These are phyloP conservation scores for Chrysodeixis includens DNA, from an alignment of 2,888 invertebrate species.

Conservation along the genomic window DNA sequence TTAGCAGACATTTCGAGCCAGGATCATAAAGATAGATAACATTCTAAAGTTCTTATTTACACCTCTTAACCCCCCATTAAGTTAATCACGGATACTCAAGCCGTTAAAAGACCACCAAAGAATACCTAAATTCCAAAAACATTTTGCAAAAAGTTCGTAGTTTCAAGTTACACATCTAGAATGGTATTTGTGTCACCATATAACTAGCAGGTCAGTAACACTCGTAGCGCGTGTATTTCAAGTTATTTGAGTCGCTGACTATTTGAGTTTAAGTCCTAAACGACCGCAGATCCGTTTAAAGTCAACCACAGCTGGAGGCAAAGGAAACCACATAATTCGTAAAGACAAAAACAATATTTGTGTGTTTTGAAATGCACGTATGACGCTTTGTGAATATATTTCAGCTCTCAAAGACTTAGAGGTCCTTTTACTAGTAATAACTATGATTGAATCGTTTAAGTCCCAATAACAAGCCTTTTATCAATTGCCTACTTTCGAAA, in stretches of 20 bases:
- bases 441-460: too few relatives aligned
- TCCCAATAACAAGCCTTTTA: too few relatives aligned
- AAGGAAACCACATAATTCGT: slow-evolving; percentile 29
- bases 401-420: not conserved
- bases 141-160: not conserved
- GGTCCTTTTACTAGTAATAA: too few relatives aligned
- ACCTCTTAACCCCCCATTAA: not conserved
- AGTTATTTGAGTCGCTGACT: slow-evolving; percentile 71
- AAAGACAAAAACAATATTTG: slow-evolving; percentile 50
- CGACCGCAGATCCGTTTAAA: slow-evolving; percentile 59
- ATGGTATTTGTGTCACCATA: slow-evolving; percentile 7
- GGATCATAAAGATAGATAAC: not conserved
- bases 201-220: slow-evolving; percentile 41
- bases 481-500: too few relatives aligned
- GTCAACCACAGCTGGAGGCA: slow-evolving; percentile 56
- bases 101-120: not conserved
- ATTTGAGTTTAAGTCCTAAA: slow-evolving; percentile 47
- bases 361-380: not conserved
- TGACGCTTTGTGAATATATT: not conserved
- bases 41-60: not conserved
- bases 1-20: too few relatives aligned
- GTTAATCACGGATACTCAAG: not conserved
- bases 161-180: not conserved
- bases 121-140: not conserved
- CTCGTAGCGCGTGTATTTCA: slow-evolving; percentile 43